These are phyloP conservation scores for Electrophaes corylata DNA, from an alignment of 2,888 invertebrate genomes.

Conservation along the genomic window DNA sequence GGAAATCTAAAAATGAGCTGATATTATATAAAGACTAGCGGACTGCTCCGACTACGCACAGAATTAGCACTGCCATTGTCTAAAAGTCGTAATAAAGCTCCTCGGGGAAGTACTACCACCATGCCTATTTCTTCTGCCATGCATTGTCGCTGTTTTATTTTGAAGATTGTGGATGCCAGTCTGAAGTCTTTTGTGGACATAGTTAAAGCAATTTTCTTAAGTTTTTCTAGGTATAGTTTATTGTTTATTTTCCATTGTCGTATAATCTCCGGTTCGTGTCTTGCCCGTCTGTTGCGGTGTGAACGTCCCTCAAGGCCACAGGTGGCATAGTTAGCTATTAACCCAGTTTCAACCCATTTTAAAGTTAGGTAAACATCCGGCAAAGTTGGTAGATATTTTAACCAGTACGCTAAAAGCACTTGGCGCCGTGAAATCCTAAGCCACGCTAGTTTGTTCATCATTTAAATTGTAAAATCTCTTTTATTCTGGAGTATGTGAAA, in stretches of 20 bases:
- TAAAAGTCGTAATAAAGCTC: no score
- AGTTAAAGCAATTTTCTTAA: background rate
- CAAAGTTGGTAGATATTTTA: slow-evolving; percentile 49
- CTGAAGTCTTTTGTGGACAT: no score
- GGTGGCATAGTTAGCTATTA: slow-evolving; percentile 63
- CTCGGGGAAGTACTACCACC: no score
- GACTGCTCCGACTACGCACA: no score
- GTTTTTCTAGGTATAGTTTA: background rate
- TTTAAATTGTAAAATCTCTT: no score
- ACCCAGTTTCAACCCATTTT: slow-evolving; percentile 67
- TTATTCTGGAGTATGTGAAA: no score
- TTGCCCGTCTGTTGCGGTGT: background rate
- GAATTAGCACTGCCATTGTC: no score
- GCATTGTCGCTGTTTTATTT: no score
- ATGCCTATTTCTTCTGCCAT: no score
- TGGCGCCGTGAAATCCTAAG: slow-evolving; percentile 46
- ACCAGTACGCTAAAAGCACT: slow-evolving; percentile 53
- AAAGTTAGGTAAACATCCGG: slow-evolving; percentile 63
- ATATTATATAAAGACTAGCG: no score
- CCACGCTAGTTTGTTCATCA: slow-evolving; percentile 4
- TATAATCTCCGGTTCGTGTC: background rate
- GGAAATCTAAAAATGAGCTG: no score
- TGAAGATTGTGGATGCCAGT: no score
- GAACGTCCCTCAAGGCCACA: slow-evolving; percentile 47
- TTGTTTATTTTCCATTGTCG: background rate